Percentiles rank a stretch among this genome's conserved stretches.
Conservation (phyloP, 2,888 invertebrate species). For the Allygus modestus region DNA sequence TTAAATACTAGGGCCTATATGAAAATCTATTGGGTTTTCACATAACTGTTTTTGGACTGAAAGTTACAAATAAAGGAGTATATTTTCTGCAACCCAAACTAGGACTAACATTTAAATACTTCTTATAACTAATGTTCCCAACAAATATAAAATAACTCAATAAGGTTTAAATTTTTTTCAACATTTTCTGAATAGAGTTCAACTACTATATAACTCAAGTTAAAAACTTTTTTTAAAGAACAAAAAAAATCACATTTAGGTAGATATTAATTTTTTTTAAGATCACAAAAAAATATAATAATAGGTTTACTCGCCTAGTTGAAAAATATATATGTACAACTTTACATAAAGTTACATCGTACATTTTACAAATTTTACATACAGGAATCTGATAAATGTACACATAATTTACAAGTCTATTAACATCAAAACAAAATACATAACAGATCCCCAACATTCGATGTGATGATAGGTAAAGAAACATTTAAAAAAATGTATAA, state of each 20-base stretch:
- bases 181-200: not conserved
- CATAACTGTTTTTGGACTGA: not conserved
- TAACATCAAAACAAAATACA: conserved; percentile 30
- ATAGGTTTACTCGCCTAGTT: conserved; percentile 35
- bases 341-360: conserved; percentile 51
- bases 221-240: not conserved
- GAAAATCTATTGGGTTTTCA: not conserved
- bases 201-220: not conserved
- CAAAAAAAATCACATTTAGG: not conserved
- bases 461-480: not conserved
- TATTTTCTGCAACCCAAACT: conserved; percentile 14
- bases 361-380: conserved; percentile 50
- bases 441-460: conserved; percentile 54
- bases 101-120: not conserved
- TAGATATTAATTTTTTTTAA: not conserved
- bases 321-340: conserved; percentile 52
- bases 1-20: not conserved
- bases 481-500: not conserved
- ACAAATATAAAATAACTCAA: not conserved
- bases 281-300: conserved; percentile 24
- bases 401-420: conserved; percentile 33
- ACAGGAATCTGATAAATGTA: conserved; percentile 32
- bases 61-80: not conserved
- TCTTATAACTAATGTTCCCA: conserved; percentile 1
- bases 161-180: not conserved